phyloP scores from a whole-genome alignment of 2,113 vertebrate species.

The Sitta europaea region DNA sequence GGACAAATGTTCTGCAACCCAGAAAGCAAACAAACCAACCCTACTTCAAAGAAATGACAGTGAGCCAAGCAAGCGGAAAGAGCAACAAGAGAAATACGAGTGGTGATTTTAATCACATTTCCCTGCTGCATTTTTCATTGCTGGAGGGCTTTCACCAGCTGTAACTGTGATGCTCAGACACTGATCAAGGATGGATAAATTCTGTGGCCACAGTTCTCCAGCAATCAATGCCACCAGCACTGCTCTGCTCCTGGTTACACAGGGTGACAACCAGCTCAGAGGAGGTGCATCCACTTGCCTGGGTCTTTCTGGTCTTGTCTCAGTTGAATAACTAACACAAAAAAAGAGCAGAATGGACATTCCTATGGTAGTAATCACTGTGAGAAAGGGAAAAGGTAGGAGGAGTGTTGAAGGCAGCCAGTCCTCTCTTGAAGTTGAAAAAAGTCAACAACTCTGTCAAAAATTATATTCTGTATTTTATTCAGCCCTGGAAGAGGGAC shows the following conservation, averaged over 20 bases:
- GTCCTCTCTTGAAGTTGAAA: not conserved
- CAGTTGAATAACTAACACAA: not conserved
- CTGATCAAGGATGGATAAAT: not conserved
- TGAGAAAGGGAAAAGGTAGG: not conserved
- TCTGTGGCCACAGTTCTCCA: not conserved
- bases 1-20: not conserved
- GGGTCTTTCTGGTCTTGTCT: not conserved
- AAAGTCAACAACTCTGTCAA: not conserved
- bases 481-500: not conserved
- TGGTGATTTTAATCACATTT: not conserved
- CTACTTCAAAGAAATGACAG: not conserved
- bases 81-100: not conserved
- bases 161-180: not conserved
- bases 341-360: not conserved
- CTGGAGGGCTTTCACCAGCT: not conserved
- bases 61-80: not conserved
- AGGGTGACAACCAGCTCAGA: not conserved
- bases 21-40: not conserved
- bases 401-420: not conserved
- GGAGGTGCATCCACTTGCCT: not conserved
- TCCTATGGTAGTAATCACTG: not conserved
- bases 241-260: not conserved
- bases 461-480: not conserved
- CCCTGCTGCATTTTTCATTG: not conserved
- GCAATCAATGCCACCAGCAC: not conserved